phyloP scores from a whole-genome alignment of 2,797 vertebrate species.

The Loriculus beryllinus region DNA sequence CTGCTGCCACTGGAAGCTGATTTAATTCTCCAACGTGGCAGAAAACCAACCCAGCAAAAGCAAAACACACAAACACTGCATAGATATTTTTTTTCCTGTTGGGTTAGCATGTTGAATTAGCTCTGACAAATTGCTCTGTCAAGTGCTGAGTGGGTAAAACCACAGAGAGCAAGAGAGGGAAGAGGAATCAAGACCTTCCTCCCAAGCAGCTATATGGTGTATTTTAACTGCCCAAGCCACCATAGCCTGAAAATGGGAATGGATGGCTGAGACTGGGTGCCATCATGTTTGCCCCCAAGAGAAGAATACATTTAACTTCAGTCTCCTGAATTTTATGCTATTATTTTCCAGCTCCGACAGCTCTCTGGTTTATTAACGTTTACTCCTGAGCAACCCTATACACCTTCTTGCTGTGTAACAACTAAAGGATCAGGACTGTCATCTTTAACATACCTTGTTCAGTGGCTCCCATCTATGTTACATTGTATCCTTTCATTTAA shows the following conservation, averaged over 20 bases:
- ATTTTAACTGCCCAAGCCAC: not conserved
- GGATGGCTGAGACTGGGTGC: not conserved
- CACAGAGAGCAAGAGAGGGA: not conserved
- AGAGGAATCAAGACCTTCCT: not conserved
- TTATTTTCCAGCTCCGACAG: not conserved
- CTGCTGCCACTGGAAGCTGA: not conserved
- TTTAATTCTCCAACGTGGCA: not conserved
- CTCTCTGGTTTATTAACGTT: not conserved
- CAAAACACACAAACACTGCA: not conserved
- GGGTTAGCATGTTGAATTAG: not conserved
- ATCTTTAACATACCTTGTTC: not conserved
- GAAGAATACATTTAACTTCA: not conserved
- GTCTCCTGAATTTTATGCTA: not conserved
- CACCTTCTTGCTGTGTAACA: not conserved
- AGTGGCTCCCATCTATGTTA: not conserved
- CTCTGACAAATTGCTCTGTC: not conserved
- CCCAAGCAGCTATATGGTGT: fast-evolving
- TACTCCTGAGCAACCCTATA: not conserved
- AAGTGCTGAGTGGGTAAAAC: not conserved
- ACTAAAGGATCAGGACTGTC: not conserved
- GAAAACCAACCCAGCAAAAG: not conserved
- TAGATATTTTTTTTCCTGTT: not conserved
- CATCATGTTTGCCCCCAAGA: not conserved
- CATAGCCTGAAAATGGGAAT: not conserved
- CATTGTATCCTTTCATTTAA: not conserved